Percentiles rank a stretch among this genome's conserved stretches.
Evolutionary conservation across 2,888 invertebrate species (phyloP).

Genomic region (Cataglyphis albicans): DNA sequence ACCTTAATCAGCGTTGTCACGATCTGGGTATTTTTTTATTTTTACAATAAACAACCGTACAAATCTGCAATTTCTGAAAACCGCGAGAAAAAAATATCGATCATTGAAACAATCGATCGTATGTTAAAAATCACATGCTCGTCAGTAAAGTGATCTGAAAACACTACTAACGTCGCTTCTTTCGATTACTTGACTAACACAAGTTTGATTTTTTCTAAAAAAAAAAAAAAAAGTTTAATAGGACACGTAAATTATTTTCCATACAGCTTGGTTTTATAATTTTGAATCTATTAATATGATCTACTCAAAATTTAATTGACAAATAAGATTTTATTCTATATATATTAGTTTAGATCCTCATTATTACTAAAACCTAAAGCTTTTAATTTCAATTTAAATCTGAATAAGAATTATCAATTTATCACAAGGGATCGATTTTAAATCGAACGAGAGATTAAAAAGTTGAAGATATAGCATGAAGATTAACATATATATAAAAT

Average conservation of each 20-base stretch:
- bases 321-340: neutral
- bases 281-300: neutral
- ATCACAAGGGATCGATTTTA: neutral
- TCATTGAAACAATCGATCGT: constrained; percentile 8
- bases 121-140: neutral
- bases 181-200: neutral
- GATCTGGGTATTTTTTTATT: constrained; percentile 57
- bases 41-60: constrained; percentile 57
- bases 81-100: constrained; percentile 26
- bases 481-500: neutral
- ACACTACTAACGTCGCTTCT: neutral
- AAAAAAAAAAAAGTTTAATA: neutral
- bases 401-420: neutral
- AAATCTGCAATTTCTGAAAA: constrained; percentile 55
- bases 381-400: neutral
- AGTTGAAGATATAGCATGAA: neutral
- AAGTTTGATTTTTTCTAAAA: neutral
- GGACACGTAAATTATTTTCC: neutral
- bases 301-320: neutral
- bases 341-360: neutral
- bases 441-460: neutral
- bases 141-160: neutral
- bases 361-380: neutral
- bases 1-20: constrained; percentile 76
- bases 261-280: neutral